Conservation (phyloP, 2,797 vertebrate genomes). For the Gymnothorax reevesii region DNA sequence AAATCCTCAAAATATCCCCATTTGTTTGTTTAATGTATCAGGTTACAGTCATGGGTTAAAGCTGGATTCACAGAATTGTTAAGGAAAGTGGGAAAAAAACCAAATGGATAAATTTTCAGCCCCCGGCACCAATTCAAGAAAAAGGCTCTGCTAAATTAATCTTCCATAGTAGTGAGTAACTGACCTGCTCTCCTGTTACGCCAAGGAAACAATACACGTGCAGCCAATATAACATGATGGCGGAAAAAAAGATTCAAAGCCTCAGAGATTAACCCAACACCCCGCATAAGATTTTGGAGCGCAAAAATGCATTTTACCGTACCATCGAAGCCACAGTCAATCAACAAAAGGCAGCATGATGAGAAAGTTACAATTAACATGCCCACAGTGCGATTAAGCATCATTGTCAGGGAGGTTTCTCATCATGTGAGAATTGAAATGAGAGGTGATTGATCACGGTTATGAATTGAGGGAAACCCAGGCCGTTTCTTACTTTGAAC, state of each 20-base stretch:
- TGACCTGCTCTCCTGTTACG: not conserved
- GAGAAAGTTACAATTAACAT: slow-evolving; percentile 25
- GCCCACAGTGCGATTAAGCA: slow-evolving; percentile 32
- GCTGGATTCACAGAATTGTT: not conserved
- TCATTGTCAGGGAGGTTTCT: slow-evolving; percentile 48
- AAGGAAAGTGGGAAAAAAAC: not conserved
- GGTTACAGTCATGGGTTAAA: not conserved
- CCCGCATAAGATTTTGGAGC: slow-evolving; percentile 7
- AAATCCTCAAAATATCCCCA: slow-evolving; percentile 6
- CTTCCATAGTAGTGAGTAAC: not conserved
- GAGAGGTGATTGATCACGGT: slow-evolving; percentile 57
- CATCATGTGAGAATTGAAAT: slow-evolving; percentile 48
- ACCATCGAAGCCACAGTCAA: slow-evolving; percentile 46
- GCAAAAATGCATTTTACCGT: slow-evolving; percentile 25
- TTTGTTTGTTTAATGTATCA: not conserved
- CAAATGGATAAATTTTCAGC: not conserved
- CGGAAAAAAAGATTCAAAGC: not conserved
- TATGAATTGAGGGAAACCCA: slow-evolving; percentile 43
- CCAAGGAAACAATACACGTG: not conserved
- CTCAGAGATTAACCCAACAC: not conserved
- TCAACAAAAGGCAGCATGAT: slow-evolving; percentile 42
- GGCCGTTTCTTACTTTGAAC: slow-evolving; percentile 76
- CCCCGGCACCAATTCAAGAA: not conserved
- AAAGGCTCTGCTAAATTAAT: not conserved
- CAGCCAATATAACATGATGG: slow-evolving; percentile 6